Base-by-base conservation (phyloP, 2,888 invertebrate genomes). In the Pecten maximus region DNA sequence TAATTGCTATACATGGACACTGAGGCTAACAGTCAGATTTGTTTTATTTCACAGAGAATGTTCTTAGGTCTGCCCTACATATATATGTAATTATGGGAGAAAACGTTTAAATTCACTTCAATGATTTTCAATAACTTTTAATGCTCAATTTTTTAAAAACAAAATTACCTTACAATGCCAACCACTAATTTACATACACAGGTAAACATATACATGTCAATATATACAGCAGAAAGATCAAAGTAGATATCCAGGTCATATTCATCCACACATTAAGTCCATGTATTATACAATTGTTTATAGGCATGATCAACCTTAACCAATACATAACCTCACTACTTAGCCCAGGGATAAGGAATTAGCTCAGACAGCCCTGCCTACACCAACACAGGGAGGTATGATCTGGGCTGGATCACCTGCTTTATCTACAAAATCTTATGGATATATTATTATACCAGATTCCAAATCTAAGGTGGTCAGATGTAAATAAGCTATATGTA, bases 261-360 rank as follows among this genome's bases (percentile, higher is more conserved):
- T 28, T 35, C 74, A 74, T 74, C 74, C 74, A 44, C 28, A 12
- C 74, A 74, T 28, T 54, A 74, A 74, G 35, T 35, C 2, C 3
- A 35, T 28, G 74, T 74, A 74, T 74, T 74, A 74, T 74, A 74
- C 74, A 74, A 35, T 74, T 74, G 74, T 74, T 74, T 74, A 44
- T 44, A 74, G 8, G 15, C 74, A n/a, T 35, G 74, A 35, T 74
- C 74, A 28, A 74, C 74, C 35, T 74, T 10, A 74, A 35, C 35
- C 35, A 74, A 74, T 74, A 74, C 74, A 74, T 74, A 74, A 74
- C 74, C 28, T 6, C 6, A 35, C 35, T 74, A 74, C 35, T 74
- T 74, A 74, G 35, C 35, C 12, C 8, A 15, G 74, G 35, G 74
- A 74, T 74, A 19, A 74, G 35, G 35, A 74, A 74, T 2, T 74